Evolutionary conservation across 2,797 vertebrate genomes (phyloP).

Genomic region (Alouatta caraya): DNA sequence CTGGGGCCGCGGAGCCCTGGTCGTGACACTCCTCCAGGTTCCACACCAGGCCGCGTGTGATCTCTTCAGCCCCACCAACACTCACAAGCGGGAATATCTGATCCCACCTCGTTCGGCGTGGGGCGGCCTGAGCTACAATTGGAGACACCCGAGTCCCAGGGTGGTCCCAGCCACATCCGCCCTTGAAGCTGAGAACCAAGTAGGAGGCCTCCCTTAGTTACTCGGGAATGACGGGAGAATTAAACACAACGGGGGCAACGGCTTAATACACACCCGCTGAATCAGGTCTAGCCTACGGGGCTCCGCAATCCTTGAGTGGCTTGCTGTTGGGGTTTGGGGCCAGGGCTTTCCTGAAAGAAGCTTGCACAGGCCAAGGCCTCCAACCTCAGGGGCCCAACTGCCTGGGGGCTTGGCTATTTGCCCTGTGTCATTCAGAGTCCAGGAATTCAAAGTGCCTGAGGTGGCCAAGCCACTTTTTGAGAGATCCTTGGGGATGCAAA

Average conservation of each 20-base stretch:
- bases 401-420: background rate
- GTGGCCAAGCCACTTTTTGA: slow-evolving; percentile 60
- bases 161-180: slow-evolving; percentile 47
- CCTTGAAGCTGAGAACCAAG: background rate
- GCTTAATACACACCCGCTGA: background rate
- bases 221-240: background rate
- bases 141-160: background rate
- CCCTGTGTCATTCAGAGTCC: background rate
- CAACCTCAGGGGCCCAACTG: background rate
- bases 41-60: background rate
- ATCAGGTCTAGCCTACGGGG: background rate
- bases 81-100: background rate
- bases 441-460: slow-evolving; percentile 74
- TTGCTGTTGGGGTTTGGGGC: slow-evolving; percentile 80
- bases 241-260: background rate
- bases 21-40: background rate
- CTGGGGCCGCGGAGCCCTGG: background rate
- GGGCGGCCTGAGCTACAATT: background rate
- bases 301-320: background rate
- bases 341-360: slow-evolving; percentile 85
- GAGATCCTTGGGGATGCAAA: background rate
- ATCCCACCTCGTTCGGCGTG: background rate
- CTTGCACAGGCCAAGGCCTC: background rate
- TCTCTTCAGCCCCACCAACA: background rate
- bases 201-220: background rate